A percentile compares a stretch with the other conserved stretches of the same genome.
phyloP scores from a whole-genome alignment of 2,113 vertebrate genomes.

The Dasypus novemcinctus region DNA sequence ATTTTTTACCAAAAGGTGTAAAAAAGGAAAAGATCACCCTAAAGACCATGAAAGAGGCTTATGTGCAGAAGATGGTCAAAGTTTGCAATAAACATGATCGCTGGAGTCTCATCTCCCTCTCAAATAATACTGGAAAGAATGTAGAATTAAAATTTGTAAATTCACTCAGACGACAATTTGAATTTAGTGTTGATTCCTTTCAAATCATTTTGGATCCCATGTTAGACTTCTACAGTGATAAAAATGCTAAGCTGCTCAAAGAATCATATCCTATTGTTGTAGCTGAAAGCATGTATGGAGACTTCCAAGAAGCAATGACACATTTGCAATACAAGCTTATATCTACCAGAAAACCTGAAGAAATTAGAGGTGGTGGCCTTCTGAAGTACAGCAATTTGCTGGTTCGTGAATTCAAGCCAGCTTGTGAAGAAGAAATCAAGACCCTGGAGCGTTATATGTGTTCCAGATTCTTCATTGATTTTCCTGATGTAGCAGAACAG shows the following conservation, averaged over 20 bases:
- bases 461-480: constrained; percentile 98
- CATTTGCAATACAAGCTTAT: constrained; percentile 93
- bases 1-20: constrained; percentile 93
- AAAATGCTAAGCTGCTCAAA: constrained; percentile 79
- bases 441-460: constrained; percentile 98
- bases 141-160: constrained; percentile 97
- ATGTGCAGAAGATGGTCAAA: constrained; percentile 99
- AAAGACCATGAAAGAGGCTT: constrained; percentile 95
- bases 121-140: constrained; percentile 97
- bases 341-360: constrained; percentile 94
- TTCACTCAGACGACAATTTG: constrained; percentile 93
- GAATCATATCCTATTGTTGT: constrained; percentile 83
- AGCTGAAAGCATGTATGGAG: constrained; percentile 96
- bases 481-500: constrained; percentile 94
- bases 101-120: constrained; percentile 98
- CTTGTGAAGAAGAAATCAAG: constrained; percentile 93
- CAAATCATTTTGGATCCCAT: constrained; percentile 94
- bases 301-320: constrained; percentile 94
- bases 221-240: constrained; percentile 87
- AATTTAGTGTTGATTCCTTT: constrained; percentile 99
- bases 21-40: constrained; percentile 95
- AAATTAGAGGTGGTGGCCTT: constrained; percentile 96
- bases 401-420: constrained; percentile 94
- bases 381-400: constrained; percentile 97
- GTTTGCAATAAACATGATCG: constrained; percentile 92